phyloP scores from a whole-genome alignment of 2,113 vertebrate species.

The Tyto alba region DNA sequence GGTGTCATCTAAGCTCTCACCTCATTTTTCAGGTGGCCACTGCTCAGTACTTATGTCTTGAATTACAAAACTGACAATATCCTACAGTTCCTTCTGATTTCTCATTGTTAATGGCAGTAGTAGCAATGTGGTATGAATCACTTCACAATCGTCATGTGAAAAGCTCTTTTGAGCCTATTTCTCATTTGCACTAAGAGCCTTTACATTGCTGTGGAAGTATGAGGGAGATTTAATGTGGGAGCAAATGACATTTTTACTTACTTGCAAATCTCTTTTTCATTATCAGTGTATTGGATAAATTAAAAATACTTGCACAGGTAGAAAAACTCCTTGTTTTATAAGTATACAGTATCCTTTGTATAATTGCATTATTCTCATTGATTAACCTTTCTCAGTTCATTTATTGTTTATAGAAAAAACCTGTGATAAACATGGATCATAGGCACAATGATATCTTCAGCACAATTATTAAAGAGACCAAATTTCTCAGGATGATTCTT shows the following conservation, averaged over 20 bases:
- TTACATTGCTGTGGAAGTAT: background rate
- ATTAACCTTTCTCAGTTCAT: background rate
- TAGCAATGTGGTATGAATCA: background rate
- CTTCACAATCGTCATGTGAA: background rate
- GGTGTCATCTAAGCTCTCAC: background rate
- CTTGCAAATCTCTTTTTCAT: background rate
- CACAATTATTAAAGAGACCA: background rate
- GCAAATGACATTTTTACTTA: background rate
- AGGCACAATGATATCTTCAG: background rate
- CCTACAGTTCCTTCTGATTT: background rate
- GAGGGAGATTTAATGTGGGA: background rate
- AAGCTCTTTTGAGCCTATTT: background rate
- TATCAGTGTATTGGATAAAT: background rate
- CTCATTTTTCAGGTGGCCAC: background rate
- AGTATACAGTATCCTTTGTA: background rate
- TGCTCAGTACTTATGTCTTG: background rate
- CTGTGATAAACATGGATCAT: background rate
- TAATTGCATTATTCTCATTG: background rate
- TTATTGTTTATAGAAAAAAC: background rate
- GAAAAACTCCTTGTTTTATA: background rate
- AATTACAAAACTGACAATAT: background rate
- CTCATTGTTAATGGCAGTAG: background rate
- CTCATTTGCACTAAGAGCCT: background rate
- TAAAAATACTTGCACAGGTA: constrained; percentile 1
- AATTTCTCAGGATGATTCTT: constrained; percentile 19